Conservation (phyloP, 2,797 vertebrate genomes). For the Geotria australis region DNA sequence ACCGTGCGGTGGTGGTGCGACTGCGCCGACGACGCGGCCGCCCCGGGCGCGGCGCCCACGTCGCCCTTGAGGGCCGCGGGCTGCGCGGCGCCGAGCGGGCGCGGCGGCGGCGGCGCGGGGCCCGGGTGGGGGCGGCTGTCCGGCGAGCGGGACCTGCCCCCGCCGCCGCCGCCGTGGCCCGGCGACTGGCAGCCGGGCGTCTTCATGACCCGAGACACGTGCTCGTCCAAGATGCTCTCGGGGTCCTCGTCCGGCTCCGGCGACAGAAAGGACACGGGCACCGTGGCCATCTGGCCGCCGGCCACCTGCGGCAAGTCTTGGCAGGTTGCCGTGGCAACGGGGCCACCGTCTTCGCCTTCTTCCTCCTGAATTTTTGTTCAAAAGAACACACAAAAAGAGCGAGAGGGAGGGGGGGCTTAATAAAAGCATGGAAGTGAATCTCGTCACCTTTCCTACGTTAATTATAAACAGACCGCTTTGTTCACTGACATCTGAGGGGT, state of each 20-base stretch:
- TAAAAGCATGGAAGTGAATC: neutral
- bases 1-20: conserved; percentile 13
- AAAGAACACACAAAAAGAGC: no score
- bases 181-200: conserved; percentile 75
- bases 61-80: neutral
- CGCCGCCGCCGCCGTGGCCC: conserved; percentile 14
- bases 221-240: conserved; percentile 80
- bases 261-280: neutral
- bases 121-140: conserved; percentile 15
- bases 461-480: neutral
- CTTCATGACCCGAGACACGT: conserved; percentile 86
- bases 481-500: neutral
- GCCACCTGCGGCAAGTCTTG: neutral
- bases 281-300: neutral
- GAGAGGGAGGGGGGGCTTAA: no score
- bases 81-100: conserved; percentile 4
- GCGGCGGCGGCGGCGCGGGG: conserved; percentile 6
- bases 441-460: neutral
- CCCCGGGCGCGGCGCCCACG: no score
- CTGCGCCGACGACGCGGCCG: conserved; percentile 22
- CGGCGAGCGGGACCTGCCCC: conserved; percentile 38
- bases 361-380: conserved; percentile 30
- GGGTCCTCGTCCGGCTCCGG: conserved; percentile 56
- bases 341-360: conserved; percentile 43
- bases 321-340: neutral